Base-by-base conservation (phyloP, 1,140 invertebrate species). In the Eurytemora carolleeae region DNA sequence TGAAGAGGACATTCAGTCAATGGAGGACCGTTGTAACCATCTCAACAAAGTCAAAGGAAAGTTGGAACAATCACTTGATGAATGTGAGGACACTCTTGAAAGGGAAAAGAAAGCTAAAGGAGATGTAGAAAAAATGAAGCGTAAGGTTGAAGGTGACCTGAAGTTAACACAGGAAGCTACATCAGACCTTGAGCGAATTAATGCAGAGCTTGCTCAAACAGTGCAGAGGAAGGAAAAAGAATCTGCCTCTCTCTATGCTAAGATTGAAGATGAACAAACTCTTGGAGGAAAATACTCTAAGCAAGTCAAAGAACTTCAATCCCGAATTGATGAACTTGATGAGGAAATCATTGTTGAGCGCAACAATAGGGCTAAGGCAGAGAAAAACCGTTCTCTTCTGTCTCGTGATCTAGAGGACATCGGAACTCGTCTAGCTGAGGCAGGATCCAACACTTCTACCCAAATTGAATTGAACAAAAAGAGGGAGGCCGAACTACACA, bases 101-200 rank as follows among this genome's bases (percentile, higher is more conserved):
- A 82, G 98, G 68, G 98, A 98, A 83, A 98, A 98, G 82, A 97
- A 98, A 77, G 86, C 94, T 67, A 95, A 98, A 75, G 88, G 90
- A 69, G 95, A 98, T 77, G 82, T 99, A 64, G 85, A 89, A 79
- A 98, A 98, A 75, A 82, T 98, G 54, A 86, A 93, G 69, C 86
- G 94, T 70, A 93, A 98, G 75, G 80, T 99, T 68, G 95, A 98
- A 74, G 95, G 98, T 19, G 66, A 76, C 80, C 87, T 70, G 94
- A 96, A 78, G 89, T 97, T 73, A 92, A 98, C 76, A 91, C 98
- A 74, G 95, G 75, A 77, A 98, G 77, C 83, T 87, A 65, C 88
- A 88, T 67, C 79, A 96, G 68, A 85, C 58, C 87, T 68, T 22
- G 74, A 73, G 44, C 78, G 79, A 64, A 74, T 77, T 64, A 75